Base-by-base conservation (phyloP, 2,797 vertebrate genomes). In the Amazona finschi region DNA sequence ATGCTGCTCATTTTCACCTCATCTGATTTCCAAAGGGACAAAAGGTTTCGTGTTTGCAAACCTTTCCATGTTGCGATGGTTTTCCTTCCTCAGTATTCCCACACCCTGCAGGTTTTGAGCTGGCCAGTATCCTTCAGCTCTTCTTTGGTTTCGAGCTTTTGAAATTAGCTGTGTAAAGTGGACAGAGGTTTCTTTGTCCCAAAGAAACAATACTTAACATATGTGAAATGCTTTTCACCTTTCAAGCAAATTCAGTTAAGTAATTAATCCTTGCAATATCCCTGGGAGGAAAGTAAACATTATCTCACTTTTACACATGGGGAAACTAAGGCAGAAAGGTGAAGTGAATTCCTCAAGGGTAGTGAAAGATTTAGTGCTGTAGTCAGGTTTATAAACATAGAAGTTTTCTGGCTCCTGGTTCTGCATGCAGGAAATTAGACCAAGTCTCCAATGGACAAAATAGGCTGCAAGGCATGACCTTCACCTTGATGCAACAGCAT, bases 181-280 rank as follows among this genome's bases (percentile, higher is more conserved):
- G 55, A 79, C 44, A 12, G 20, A 57, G 27, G 12, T 0, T 9
- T 31, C 50, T 36, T 73, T 57, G 22, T 87, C 71, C 47, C 55
- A 77, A 46, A 90, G 71, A 93, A 93, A 71, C 74, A 86, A 66
- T 60, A 36, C 36, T 65, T 92, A 72, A 66, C 49, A 8, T 3
- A 5, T 80, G 65, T 72, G 65, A 94, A 93, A 95, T n/a, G n/a
- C 39, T 89, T 93, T 93, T 87, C 87, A 80, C 90, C 82, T 94
- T 94, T 81, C 41, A 65, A 64, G 44, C 12, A 74, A 93, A 89
- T 36, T 64, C 44, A 44, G 33, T 83, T 90, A 90, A 92, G 69
- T 83, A 96, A 95, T 93, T 94, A 96, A 96, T 96, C 74, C 84
- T 80, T 91, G 60, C 72, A 74, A 83, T 50, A 82, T 74, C 86